A percentile compares a stretch with the other conserved stretches of the same genome.
phyloP scores from a whole-genome alignment of 2,797 vertebrate genomes.

The Helicolenus hilgendorfi region DNA sequence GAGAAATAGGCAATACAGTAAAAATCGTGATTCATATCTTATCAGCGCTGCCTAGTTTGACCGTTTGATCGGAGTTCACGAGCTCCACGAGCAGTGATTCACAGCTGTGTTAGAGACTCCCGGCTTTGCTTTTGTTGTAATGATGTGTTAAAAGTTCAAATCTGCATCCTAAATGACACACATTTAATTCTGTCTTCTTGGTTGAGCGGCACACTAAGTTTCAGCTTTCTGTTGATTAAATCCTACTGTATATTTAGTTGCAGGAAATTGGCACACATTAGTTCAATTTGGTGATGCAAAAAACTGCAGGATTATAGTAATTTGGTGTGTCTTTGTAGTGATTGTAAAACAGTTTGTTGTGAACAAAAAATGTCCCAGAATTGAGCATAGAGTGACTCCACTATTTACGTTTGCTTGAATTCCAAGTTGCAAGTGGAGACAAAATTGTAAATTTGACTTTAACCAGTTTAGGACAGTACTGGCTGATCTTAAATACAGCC shows the following conservation, averaged over 20 bases:
- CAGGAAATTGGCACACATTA: background rate
- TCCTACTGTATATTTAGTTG: background rate
- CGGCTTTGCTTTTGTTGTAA: background rate
- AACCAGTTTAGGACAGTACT: background rate
- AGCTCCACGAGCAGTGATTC: no score
- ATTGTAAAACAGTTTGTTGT: background rate
- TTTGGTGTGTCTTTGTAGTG: background rate
- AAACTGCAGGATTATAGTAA: background rate
- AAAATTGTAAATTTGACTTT: background rate
- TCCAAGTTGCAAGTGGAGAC: background rate
- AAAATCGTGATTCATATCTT: no score
- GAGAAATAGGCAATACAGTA: no score
- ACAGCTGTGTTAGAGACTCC: no score
- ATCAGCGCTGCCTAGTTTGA: no score
- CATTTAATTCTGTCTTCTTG: background rate
- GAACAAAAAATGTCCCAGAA: background rate
- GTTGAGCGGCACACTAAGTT: background rate
- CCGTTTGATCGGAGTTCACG: no score
- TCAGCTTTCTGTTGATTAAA: background rate
- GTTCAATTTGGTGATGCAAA: background rate
- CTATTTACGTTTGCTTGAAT: background rate
- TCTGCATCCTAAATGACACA: background rate
- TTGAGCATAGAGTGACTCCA: background rate
- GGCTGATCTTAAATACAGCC: background rate
- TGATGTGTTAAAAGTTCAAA: background rate